These are phyloP conservation scores for Gobionotothen gibberifrons DNA, from an alignment of 2,797 vertebrate species.

Conservation along the genomic window DNA sequence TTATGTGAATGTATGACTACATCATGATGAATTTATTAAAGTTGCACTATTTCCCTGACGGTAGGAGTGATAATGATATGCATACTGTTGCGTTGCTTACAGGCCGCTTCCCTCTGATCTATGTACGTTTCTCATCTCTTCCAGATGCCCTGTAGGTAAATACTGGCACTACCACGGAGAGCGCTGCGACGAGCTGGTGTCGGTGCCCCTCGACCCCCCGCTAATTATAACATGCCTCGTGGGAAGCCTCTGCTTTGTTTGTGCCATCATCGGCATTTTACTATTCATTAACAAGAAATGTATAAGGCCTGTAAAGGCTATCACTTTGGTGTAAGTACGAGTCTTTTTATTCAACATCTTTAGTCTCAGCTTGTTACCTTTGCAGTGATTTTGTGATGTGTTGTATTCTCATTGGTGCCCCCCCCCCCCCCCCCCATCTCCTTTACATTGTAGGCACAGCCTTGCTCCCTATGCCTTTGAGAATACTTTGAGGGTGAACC, in stretches of 20 bases:
- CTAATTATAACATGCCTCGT: conserved; percentile 80
- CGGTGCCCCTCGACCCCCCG: conserved; percentile 81
- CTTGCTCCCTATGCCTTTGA: conserved; percentile 83
- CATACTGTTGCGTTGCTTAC: not conserved
- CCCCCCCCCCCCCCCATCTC: conserved; percentile 50
- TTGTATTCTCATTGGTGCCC: no score
- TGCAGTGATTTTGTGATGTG: conserved; percentile 25
- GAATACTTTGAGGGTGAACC: conserved; percentile 86
- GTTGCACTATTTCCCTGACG: not conserved
- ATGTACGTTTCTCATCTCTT: conserved; percentile 39
- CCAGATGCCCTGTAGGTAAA: conserved; percentile 87
- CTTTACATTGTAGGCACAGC: conserved; percentile 84
- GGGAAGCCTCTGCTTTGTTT: conserved; percentile 85
- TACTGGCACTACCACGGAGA: conserved; percentile 87
- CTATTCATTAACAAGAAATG: conserved; percentile 89
- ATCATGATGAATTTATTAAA: not conserved
- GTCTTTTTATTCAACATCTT: not conserved
- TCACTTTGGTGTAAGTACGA: conserved; percentile 86
- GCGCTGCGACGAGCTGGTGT: conserved; percentile 86
- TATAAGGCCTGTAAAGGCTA: conserved; percentile 79
- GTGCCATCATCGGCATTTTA: conserved; percentile 83
- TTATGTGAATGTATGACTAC: not conserved
- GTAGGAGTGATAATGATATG: not conserved
- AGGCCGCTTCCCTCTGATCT: not conserved
- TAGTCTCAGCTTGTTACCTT: conserved; percentile 3